Evolutionary conservation across 2,797 vertebrate genomes (phyloP).

Genomic region (Threskiornis aethiopicus): DNA sequence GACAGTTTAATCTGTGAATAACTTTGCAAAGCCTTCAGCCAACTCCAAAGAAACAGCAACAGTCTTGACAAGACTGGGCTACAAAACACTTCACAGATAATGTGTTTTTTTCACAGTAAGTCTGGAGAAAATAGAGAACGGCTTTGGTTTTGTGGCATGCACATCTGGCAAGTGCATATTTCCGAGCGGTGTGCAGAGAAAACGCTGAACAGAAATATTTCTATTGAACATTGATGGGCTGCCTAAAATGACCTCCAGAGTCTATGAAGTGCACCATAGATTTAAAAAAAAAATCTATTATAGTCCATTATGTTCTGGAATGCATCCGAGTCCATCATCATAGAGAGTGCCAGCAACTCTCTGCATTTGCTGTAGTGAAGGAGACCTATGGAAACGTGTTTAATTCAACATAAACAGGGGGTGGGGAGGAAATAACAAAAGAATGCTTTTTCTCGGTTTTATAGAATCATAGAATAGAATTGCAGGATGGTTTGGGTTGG

Average conservation of each 20-base stretch:
- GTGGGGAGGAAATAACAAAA: background rate
- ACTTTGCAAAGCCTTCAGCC: background rate
- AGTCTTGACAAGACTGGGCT: background rate
- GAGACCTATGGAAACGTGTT: background rate
- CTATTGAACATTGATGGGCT: background rate
- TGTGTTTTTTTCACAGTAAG: background rate
- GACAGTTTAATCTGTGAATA: background rate
- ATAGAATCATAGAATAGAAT: background rate
- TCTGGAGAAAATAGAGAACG: background rate
- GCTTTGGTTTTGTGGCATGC: background rate
- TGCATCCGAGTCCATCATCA: background rate
- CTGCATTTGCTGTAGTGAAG: background rate
- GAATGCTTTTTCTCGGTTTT: background rate
- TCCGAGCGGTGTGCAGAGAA: background rate
- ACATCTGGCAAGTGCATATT: background rate
- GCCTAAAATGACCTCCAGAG: conserved; percentile 37
- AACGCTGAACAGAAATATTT: background rate
- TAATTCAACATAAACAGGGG: background rate
- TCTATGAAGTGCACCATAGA: background rate
- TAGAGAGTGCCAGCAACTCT: background rate
- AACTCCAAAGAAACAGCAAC: background rate
- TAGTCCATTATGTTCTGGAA: conserved; percentile 14
- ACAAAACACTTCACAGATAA: background rate
- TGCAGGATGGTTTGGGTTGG: background rate
- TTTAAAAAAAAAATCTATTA: background rate